Base-by-base conservation (phyloP, 2,113 vertebrate genomes). In the Vulpes vulpes region DNA sequence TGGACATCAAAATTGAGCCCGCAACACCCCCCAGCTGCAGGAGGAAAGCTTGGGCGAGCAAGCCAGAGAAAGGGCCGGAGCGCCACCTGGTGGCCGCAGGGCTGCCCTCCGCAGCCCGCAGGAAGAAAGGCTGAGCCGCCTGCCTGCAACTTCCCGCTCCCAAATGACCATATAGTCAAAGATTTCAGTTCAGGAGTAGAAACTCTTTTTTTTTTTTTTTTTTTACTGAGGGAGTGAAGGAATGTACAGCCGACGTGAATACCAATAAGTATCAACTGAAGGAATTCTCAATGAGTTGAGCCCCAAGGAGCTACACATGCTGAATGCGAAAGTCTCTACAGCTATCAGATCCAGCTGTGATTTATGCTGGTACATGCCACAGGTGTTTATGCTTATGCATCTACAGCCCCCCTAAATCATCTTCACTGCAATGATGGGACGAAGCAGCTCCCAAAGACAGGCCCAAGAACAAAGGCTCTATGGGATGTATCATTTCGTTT, bases 41-140 rank as follows among this genome's bases (percentile, higher is more conserved):
- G 51, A 64, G 73, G 51, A 27, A 53, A 27, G 22, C 15, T 22
- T 3, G 3, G 17, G 2, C 27, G 30, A 20, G 95, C 73, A 0
- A 5, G 19, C 12, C 74, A 82, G 80, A 79, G 43, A 78, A 85
- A 97, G 94, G 96, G 19, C 97, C 95, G 96, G 20, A 94, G 98
- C 93, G 91, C 97, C 98, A 98, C 96, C 99, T 98, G 95, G 97
- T 98, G 99, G 98, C 11, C 11, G 17, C 8, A 1, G 1, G 0
- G 80, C 51, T 32, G 57, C 60, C 82, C 79, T 38, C 57, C 3
- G 20, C 43, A 55, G 64, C 9, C 38, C 8, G 69, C 49, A 25
- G 51, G 32, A 43, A 30, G 3, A 19, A 15, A 53, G 9, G 23
- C 76, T 59, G 30, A 64, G 38, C 51, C 35, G 7, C 38, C 90